Conservation (phyloP, 2,888 invertebrate genomes). For the Leptogaster cylindrica region DNA sequence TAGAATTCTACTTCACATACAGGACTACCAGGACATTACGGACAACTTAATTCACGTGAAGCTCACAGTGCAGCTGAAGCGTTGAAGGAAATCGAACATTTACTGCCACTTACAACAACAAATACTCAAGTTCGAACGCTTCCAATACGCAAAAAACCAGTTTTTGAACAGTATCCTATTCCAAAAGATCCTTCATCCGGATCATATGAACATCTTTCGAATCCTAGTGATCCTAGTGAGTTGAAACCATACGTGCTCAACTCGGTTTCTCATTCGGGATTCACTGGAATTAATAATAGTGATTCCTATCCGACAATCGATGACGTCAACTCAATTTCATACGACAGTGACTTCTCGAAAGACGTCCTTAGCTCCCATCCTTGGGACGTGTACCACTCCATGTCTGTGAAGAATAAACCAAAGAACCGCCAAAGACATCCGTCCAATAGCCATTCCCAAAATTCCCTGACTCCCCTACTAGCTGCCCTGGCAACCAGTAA, state of each 20-base stretch:
- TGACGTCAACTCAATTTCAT: slow-evolving; percentile 1
- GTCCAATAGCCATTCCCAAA: not conserved
- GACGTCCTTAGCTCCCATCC: slow-evolving; percentile 36
- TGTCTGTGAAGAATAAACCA: slow-evolving; percentile 43
- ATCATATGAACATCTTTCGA: too few species aligned
- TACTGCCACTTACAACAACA: slow-evolving; percentile 42
- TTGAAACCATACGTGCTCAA: slow-evolving; percentile 53
- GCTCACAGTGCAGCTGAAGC: slow-evolving; percentile 43
- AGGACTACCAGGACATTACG: slow-evolving; percentile 39
- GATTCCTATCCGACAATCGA: slow-evolving; percentile 58
- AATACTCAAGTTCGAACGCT: not conserved
- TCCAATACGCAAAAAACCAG: not conserved
- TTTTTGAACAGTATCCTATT: slow-evolving; percentile 47
- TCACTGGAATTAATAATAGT: too few species aligned
- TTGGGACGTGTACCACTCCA: slow-evolving; percentile 47
- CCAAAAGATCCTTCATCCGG: slow-evolving; percentile 48
- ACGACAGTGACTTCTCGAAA: not conserved
- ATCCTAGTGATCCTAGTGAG: too few species aligned
- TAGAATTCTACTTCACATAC: slow-evolving; percentile 34
- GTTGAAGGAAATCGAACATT: slow-evolving; percentile 46
- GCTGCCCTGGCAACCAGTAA: slow-evolving; percentile 6
- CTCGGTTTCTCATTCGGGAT: slow-evolving; percentile 58
- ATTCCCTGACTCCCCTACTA: slow-evolving; percentile 18
- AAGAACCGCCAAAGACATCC: not conserved
- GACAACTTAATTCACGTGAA: slow-evolving; percentile 34